Evolutionary conservation across 2,113 vertebrate genomes (phyloP), one percentile per base, ranked within the genome.

Genomic region (Xerus inauris): DNA sequence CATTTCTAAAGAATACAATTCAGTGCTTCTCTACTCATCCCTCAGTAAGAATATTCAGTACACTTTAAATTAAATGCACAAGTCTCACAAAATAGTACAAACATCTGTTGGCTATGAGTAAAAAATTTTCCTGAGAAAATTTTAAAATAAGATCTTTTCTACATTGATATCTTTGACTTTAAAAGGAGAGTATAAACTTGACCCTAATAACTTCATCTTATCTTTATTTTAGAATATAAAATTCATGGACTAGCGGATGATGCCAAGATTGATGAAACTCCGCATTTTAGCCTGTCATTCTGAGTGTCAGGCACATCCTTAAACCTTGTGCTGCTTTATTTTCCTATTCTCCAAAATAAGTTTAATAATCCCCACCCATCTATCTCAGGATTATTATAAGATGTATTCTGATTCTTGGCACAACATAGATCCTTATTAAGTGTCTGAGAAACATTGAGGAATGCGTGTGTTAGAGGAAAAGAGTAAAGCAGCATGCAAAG

Each of bases 191-290:
- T 42, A 54, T 83, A 73, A 94, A 26, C 20, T 77, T 89, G 59
- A 73, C 20, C 82, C 42, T 85, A 59, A 38, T 85, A 91, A 59
- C 59, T 65, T 93, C 64, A 7, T 28, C 59, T 82, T 3, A 42
- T 90, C 42, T 10, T 38, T 88, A 49, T 51, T 32, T 62, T 82
- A 62, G 38, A 92, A 86, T 73, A 45, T 67, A 87, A 96, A 90
- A 91, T 82, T 13, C 35, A 19, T 42, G 3, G 38, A 57, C 59
- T 72, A 19, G 2, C 59, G 22, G 40, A 42, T 84, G 45, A 51
- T 45, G 26, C 67, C 51, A 82, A 87, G 69, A 59, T 86, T 54
- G 17, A 73, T 92, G 22, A 79, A 88, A 86, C 94, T 94, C 38
- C 24, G 57, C 82, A 80, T 80, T 80, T 13, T 32, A 80, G 49